These are phyloP conservation scores for Prionailurus viverrinus DNA, from an alignment of 2,113 vertebrate species.

Conservation along the genomic window DNA sequence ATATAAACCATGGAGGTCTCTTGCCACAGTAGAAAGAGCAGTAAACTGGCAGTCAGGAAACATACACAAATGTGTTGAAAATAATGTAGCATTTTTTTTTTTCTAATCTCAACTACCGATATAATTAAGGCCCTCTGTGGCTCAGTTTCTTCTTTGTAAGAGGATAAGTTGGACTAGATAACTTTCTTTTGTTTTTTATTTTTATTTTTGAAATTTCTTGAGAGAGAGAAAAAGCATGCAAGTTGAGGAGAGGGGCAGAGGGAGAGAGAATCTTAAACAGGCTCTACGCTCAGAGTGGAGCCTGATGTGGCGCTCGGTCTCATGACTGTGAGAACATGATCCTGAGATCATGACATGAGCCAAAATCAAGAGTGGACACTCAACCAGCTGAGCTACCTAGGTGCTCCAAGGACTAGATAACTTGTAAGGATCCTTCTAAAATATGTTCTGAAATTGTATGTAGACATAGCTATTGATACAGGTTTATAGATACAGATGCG, in stretches of 20 bases:
- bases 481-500: not conserved
- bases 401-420: not conserved
- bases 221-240: no score
- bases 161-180: not conserved
- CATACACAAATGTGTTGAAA: not conserved
- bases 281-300: no score
- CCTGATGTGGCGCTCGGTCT: no score
- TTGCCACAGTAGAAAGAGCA: not conserved
- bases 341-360: no score
- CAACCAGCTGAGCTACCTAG: no score
- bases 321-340: no score
- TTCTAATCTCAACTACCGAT: not conserved
- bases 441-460: not conserved
- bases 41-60: not conserved
- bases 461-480: not conserved
- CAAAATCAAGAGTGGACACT: no score
- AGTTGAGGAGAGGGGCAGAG: no score
- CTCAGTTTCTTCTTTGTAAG: not conserved
- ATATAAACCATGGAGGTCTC: not conserved
- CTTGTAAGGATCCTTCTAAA: not conserved
- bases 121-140: not conserved
- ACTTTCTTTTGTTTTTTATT: not conserved
- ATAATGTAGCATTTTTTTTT: not conserved
- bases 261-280: no score
- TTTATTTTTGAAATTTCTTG: no score